phyloP scores from a whole-genome alignment of 2,888 invertebrate species.

The Magallana nippona region DNA sequence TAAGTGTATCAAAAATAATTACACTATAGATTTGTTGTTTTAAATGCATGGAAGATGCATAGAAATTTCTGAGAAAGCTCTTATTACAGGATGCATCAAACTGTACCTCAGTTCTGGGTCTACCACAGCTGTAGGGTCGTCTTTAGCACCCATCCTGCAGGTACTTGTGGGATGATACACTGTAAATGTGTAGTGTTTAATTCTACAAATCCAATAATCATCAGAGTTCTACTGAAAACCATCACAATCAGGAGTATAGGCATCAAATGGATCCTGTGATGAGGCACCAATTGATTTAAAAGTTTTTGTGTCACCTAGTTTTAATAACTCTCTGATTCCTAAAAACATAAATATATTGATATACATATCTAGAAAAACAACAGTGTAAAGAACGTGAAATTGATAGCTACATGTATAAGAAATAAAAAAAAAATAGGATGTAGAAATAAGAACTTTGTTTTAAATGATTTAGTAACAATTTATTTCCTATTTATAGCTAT shows the following conservation, averaged over 20 bases:
- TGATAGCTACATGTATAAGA: too few species aligned
- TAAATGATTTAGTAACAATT: too few species aligned
- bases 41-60: too few species aligned
- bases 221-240: slow-evolving; percentile 12
- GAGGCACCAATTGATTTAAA: slow-evolving; percentile 17
- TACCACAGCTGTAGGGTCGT: slow-evolving; percentile 48
- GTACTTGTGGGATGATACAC: slow-evolving; percentile 48
- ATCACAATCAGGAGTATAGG: slow-evolving; percentile 9
- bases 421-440: too few species aligned
- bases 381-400: too few species aligned
- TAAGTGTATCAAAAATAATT: too few species aligned
- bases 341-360: background rate
- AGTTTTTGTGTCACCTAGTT: slow-evolving; percentile 2
- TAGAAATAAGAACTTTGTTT: too few species aligned
- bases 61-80: too few species aligned
- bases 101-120: slow-evolving; percentile 45
- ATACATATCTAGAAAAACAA: too few species aligned
- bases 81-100: too few species aligned
- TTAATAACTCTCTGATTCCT: background rate
- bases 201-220: slow-evolving; percentile 40
- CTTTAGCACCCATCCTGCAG: slow-evolving; percentile 45
- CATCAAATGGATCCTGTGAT: background rate
- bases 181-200: slow-evolving; percentile 39
- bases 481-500: too few species aligned
- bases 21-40: too few species aligned